These are phyloP conservation scores for Poeciliopsis occidentalis DNA, from an alignment of 2,113 vertebrate genomes.

Conservation along the genomic window DNA sequence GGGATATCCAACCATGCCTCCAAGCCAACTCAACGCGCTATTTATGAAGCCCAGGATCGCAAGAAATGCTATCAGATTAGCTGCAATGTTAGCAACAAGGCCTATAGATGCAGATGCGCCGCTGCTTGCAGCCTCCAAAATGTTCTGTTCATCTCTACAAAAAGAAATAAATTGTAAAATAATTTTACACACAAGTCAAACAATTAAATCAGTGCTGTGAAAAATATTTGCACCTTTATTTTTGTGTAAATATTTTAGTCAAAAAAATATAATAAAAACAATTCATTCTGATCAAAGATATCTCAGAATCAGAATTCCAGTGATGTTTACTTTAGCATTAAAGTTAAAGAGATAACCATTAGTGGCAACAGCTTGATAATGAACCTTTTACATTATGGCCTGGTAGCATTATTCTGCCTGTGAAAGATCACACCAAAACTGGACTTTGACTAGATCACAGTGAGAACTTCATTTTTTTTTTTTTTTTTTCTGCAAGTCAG, in stretches of 20 bases:
- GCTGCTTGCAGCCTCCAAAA: conserved; percentile 89
- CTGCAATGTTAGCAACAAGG: conserved; percentile 89
- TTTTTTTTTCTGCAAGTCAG: too few species aligned
- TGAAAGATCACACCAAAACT: too few species aligned
- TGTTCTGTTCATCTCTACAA: conserved; percentile 85
- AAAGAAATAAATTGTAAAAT: neutral
- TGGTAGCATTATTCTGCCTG: too few species aligned
- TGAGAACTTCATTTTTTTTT: too few species aligned
- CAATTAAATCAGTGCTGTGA: neutral
- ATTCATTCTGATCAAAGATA: too few species aligned
- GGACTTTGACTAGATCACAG: too few species aligned
- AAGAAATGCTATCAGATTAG: conserved; percentile 91
- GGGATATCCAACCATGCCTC: conserved; percentile 87
- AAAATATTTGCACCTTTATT: neutral
- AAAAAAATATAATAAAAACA: neutral
- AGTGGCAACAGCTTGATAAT: too few species aligned
- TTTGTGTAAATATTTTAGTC: too few species aligned
- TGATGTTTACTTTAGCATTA: too few species aligned
- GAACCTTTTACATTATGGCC: too few species aligned
- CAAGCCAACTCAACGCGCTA: conserved; percentile 85
- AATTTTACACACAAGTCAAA: neutral
- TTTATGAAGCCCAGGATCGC: conserved; percentile 91
- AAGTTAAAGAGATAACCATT: too few species aligned
- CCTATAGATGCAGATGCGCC: conserved; percentile 87
- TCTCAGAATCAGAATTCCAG: too few species aligned